These are phyloP conservation scores for Leptinotarsa lineolata DNA, from an alignment of 1,140 invertebrate species.

Conservation along the genomic window DNA sequence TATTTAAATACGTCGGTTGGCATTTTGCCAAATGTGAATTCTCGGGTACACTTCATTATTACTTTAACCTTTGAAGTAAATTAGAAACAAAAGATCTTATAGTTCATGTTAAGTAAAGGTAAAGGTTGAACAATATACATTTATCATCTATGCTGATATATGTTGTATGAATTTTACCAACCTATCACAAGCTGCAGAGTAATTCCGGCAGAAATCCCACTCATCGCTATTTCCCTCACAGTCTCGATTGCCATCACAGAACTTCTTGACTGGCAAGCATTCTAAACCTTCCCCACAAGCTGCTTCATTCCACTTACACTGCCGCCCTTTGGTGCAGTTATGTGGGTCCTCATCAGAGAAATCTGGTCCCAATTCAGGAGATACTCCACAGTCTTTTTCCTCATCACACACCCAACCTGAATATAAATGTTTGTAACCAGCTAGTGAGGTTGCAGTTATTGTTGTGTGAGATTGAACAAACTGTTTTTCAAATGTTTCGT, in stretches of 20 bases:
- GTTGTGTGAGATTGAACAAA: too few relatives aligned
- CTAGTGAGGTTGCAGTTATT: too few relatives aligned
- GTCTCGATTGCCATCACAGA: constrained; percentile 62
- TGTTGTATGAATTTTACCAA: not conserved
- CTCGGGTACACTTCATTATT: too few relatives aligned
- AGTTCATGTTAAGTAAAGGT: too few relatives aligned
- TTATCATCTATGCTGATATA: not conserved
- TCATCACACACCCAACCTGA: constrained; percentile 78
- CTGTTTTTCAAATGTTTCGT: too few relatives aligned
- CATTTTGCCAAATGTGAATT: too few relatives aligned
- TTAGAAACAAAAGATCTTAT: too few relatives aligned
- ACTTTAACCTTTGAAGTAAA: too few relatives aligned
- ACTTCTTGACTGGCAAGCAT: constrained; percentile 57
- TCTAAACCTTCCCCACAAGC: constrained; percentile 62
- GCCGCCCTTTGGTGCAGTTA: constrained; percentile 44
- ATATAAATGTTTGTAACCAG: not conserved
- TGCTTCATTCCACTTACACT: constrained; percentile 65
- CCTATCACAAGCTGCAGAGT: constrained; percentile 58
- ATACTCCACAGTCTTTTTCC: constrained; percentile 72
- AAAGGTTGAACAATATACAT: too few relatives aligned
- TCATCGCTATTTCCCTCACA: constrained; percentile 63
- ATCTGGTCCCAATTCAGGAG: constrained; percentile 61
- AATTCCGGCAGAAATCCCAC: constrained; percentile 61
- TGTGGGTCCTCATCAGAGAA: constrained; percentile 52
- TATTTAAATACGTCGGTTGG: too few relatives aligned